A percentile compares a stretch with the other conserved stretches of the same genome.
Conservation (phyloP, 1,140 invertebrate species). For the Zaprionus davidi region DNA sequence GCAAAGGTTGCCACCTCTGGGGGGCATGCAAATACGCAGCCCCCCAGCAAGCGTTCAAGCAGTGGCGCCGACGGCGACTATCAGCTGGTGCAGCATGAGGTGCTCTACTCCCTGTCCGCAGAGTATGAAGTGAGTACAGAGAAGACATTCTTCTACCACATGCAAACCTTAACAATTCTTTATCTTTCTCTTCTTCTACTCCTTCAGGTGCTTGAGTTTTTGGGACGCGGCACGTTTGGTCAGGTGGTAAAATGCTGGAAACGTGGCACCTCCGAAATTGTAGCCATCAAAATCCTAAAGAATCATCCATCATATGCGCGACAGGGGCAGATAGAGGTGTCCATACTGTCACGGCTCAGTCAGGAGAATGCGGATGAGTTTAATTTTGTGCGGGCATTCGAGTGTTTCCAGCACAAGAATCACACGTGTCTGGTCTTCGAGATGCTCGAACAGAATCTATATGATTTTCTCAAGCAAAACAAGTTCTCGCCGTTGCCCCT, state of each 20-base stretch:
- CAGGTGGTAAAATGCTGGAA: constrained; percentile 99
- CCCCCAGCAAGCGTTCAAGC: constrained; percentile 86
- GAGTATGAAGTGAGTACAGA: constrained; percentile 90
- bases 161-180: background rate
- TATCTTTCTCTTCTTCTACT: background rate
- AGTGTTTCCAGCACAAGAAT: constrained; percentile 99
- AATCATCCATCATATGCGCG: constrained; percentile 99
- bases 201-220: constrained; percentile 95
- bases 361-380: constrained; percentile 99
- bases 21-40: constrained; percentile 84
- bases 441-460: constrained; percentile 99
- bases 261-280: constrained; percentile 99
- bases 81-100: constrained; percentile 98
- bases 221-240: constrained; percentile 99
- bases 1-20: constrained; percentile 84
- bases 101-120: constrained; percentile 96
- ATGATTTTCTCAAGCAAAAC: constrained; percentile 99
- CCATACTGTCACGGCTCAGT: constrained; percentile 97
- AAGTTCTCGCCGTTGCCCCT: constrained; percentile 99
- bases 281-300: constrained; percentile 99
- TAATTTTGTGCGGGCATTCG: constrained; percentile 99
- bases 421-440: constrained; percentile 99
- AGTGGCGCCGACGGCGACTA: constrained; percentile 97
- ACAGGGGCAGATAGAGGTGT: constrained; percentile 99
- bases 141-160: background rate